phyloP scores from a whole-genome alignment of 2,113 vertebrate genomes.

The Platysteira castanea region DNA sequence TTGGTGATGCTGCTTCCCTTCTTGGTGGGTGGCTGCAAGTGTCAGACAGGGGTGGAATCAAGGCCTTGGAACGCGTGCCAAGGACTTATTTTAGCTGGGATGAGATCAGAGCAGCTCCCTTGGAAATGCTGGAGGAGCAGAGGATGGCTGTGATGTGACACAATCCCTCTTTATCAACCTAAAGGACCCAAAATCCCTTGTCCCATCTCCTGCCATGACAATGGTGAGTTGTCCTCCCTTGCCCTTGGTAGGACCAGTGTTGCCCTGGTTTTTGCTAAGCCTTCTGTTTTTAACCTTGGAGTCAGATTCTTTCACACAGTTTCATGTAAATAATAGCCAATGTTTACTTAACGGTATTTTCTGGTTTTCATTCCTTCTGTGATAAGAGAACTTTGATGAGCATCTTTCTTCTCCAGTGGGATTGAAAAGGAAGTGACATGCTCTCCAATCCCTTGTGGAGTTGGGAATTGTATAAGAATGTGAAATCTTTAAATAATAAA shows the following conservation, averaged over 20 bases:
- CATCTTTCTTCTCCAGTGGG: too few species aligned
- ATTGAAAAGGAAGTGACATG: too few species aligned
- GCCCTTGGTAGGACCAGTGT: neutral
- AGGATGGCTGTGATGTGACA: neutral
- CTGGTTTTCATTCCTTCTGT: too few species aligned
- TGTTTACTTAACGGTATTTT: too few species aligned
- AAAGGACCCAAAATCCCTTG: neutral
- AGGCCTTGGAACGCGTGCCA: neutral
- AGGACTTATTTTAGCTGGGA: neutral
- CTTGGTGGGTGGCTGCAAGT: neutral
- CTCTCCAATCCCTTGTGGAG: too few species aligned
- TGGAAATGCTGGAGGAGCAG: neutral
- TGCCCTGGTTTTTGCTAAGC: too few species aligned
- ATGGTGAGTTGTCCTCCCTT: neutral
- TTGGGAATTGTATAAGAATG: too few species aligned
- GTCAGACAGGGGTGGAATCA: neutral
- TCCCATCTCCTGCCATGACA: accelerated
- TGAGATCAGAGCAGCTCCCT: neutral
- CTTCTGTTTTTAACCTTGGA: too few species aligned
- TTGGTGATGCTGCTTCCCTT: neutral
- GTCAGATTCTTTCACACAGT: too few species aligned
- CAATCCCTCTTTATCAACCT: neutral
- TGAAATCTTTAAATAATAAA: too few species aligned
- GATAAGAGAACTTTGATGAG: too few species aligned
- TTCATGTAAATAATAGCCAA: too few species aligned